Base-by-base conservation (phyloP, 1,140 invertebrate genomes). In the Sinonovacula constricta region DNA sequence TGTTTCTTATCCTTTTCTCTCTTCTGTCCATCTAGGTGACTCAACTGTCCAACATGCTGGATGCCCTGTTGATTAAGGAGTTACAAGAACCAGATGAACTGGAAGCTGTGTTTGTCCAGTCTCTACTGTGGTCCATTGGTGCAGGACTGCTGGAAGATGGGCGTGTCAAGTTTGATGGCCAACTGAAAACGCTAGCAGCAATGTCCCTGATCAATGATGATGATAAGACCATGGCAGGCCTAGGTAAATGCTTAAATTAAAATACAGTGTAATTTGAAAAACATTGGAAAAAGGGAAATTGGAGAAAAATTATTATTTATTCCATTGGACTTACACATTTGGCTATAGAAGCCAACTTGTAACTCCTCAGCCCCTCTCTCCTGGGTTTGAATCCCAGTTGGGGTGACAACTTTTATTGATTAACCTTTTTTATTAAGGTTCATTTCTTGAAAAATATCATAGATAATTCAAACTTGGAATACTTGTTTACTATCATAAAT, bases 71-170 rank as follows among this genome's bases (percentile, higher is more conserved):
- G 15, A 62, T 76, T 0, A 89, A 88, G 71, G 90, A 91, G 49
- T 89, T 95, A 26, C 89, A 93, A 66, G 89, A 91, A 15, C 74
- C 84, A 36, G 89, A 90, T 45, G 86, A 87, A 82, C 88, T 95
- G 33, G 94, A 95, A 87, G 94, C 94, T 54, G 93, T 94, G 22
- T 96, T 96, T 89, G 91, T 96, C 1, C 92, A 95, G 90, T 93
- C 94, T 0, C 91, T 96, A 68, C 97, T 96, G 88, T 95, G 94
- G 91, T 97, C 96, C 0, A 83, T 98, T 1, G 97, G 97, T 12
- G 96, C 95, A 3, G 88, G 94, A 22, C 92, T 98, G 12, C 86
- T 95, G 0, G 93, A 93, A 45, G 93, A 95, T 72, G 93, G 93
- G 14, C 93, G 95, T 28, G 83, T 90, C 0, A 92, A 93, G 45